Conservation (phyloP, 2,888 invertebrate genomes). For the Esperia sulphurella region DNA sequence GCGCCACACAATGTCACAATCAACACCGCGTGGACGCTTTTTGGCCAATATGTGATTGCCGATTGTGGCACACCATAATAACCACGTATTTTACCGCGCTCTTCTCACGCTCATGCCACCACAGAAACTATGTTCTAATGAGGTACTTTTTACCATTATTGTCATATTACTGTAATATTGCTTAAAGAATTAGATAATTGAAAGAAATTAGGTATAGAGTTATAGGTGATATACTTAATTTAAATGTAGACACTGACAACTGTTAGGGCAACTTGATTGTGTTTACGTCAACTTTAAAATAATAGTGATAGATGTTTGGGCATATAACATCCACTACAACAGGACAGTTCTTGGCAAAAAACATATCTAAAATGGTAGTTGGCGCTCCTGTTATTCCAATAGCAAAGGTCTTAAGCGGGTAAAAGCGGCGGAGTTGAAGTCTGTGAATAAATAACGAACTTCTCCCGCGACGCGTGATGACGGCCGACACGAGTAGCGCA, state of each 20-base stretch:
- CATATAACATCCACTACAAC: conserved; percentile 15
- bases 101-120: too few relatives aligned
- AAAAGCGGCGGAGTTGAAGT: conserved; percentile 61
- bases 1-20: conserved; percentile 75
- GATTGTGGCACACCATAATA: conserved; percentile 64
- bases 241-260: too few relatives aligned
- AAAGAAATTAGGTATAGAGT: too few relatives aligned
- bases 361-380: conserved; percentile 27
- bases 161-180: too few relatives aligned
- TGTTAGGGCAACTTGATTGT: too few relatives aligned
- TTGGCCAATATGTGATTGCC: conserved; percentile 70
- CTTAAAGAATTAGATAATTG: too few relatives aligned
- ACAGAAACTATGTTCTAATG: too few relatives aligned
- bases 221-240: too few relatives aligned
- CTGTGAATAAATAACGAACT: conserved; percentile 76
- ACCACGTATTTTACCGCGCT: conserved; percentile 34
- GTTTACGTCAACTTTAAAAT: too few relatives aligned
- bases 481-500: conserved; percentile 77
- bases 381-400: conserved; percentile 23
- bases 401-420: conserved; percentile 45
- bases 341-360: conserved; percentile 1
- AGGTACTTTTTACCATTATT: too few relatives aligned
- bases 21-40: conserved; percentile 76
- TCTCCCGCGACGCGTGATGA: conserved; percentile 76
- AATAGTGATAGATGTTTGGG: background rate